Evolutionary conservation across 2,797 vertebrate genomes (phyloP), one percentile per base, ranked within the genome.

Genomic region (Anabas testudineus): DNA sequence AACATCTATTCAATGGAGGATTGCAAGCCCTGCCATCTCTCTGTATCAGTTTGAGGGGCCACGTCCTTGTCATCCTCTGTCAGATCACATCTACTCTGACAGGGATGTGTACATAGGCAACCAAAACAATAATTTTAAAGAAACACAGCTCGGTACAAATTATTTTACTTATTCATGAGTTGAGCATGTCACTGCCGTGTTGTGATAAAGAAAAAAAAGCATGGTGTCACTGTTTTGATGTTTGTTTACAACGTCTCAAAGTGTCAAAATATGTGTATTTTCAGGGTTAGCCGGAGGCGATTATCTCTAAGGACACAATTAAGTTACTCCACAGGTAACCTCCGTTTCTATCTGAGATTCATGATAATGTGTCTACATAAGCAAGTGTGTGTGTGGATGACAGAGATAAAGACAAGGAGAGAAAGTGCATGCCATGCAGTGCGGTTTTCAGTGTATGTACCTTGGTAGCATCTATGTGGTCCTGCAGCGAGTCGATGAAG

Each of bases 381-480:
- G 32, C 30, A 32, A 8, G 26, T 42, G 43, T 13, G 39, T 30
- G 32, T 61, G 39, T 30, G 32, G 61, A 2, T 19, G 4, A 37
- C 3, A 34, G 22, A 69, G 57, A 76, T 14, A 68, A 64, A 43
- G 30, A 42, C 19, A 36, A 49, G 22, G 0, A 15, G 21, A 34
- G 12, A 34, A 6, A 18, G 37, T 39, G 37, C 15, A 16, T 0
- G 13, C 14, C 32, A 28, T 5, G 7, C 8, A 32, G 7, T 30
- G 36, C 36, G 12, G 36, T 37, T 37, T 15, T 41, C 36, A 12
- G 15, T 16, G 5, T 41, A 6, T 76, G 48, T 93, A 99, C 98
- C 97, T 99, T 99, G 80, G 96, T 96, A 1, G 96, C 95, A 58
- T 96, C 95, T 16, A 99, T 95, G 82, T 98, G 96, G 82, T 98